A percentile compares a stretch with the other conserved stretches of the same genome.
Conservation (phyloP, 2,797 vertebrate genomes). For the Urophycis tenuis region DNA sequence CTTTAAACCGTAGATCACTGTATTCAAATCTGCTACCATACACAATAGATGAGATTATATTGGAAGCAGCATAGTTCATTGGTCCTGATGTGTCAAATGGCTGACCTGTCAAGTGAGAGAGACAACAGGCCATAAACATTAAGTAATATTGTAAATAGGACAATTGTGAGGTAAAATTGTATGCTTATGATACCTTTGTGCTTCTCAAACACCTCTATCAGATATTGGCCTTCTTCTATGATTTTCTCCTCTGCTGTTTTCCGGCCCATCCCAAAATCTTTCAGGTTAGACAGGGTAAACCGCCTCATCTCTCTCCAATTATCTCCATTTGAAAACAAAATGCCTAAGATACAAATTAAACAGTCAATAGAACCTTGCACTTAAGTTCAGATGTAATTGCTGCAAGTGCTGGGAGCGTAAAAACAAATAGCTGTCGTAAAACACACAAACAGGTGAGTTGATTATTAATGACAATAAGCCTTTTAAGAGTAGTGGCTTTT, state of each 20-base stretch:
- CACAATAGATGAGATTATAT: constrained; percentile 30
- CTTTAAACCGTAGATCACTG: constrained; percentile 19
- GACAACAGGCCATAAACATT: too few species aligned
- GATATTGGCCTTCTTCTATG: constrained; percentile 56
- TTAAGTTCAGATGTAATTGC: too few species aligned
- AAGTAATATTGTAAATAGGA: too few species aligned
- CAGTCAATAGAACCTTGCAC: too few species aligned
- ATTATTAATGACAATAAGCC: too few species aligned
- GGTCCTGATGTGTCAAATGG: neutral
- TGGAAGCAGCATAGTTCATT: constrained; percentile 36
- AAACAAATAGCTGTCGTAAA: neutral
- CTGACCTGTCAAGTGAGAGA: too few species aligned
- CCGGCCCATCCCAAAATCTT: constrained; percentile 71
- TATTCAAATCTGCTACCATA: constrained; percentile 38
- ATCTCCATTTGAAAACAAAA: constrained; percentile 66
- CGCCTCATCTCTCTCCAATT: constrained; percentile 69
- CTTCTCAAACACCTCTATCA: constrained; percentile 54
- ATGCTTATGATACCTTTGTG: constrained; percentile 51
- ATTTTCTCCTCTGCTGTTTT: constrained; percentile 61
- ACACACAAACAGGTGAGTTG: neutral
- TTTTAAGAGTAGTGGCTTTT: neutral
- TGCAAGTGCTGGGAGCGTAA: too few species aligned
- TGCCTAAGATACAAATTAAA: constrained; percentile 45
- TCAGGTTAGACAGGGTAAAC: constrained; percentile 61
- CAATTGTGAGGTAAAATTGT: neutral